A percentile compares a stretch with the other conserved stretches of the same genome.
These are phyloP conservation scores for Sesamia nonagrioides DNA, from an alignment of 1,140 invertebrate genomes.

Conservation along the genomic window DNA sequence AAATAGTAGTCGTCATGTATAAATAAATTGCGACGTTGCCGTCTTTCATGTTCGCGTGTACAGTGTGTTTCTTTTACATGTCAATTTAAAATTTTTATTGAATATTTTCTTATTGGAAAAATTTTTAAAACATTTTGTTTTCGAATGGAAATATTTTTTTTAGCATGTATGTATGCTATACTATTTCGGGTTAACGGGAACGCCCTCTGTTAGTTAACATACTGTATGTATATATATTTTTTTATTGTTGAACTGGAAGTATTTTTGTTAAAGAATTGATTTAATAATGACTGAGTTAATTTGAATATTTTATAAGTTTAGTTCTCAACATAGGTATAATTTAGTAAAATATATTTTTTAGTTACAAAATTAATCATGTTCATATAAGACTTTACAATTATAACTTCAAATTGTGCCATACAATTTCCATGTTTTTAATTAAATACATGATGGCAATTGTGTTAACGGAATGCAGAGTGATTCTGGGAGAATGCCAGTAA, in stretches of 20 bases:
- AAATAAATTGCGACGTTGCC: too few relatives aligned
- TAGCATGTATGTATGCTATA: too few relatives aligned
- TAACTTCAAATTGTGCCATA: conserved; percentile 19
- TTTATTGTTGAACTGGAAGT: conserved; percentile 22
- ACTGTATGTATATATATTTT: background rate
- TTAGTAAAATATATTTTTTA: conserved; percentile 23
- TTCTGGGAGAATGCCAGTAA: conserved; percentile 92
- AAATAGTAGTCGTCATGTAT: too few relatives aligned
- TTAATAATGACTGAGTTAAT: conserved; percentile 18
- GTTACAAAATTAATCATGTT: conserved; percentile 17
- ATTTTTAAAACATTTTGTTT: too few relatives aligned
- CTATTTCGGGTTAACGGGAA: too few relatives aligned
- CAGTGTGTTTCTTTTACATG: too few relatives aligned
- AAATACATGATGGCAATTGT: conserved; percentile 82
- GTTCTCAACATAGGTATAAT: conserved; percentile 19
- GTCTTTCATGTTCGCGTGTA: too few relatives aligned
- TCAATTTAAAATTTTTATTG: too few relatives aligned
- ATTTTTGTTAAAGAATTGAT: conserved; percentile 1
- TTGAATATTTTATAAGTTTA: conserved; percentile 30
- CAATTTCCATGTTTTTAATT: conserved; percentile 1
- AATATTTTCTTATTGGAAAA: too few relatives aligned
- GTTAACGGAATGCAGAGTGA: conserved; percentile 88
- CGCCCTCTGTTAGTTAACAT: too few relatives aligned
- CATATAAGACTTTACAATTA: background rate
- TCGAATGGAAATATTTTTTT: too few relatives aligned